Conservation (phyloP, 2,797 vertebrate genomes). For the Tadarida brasiliensis region DNA sequence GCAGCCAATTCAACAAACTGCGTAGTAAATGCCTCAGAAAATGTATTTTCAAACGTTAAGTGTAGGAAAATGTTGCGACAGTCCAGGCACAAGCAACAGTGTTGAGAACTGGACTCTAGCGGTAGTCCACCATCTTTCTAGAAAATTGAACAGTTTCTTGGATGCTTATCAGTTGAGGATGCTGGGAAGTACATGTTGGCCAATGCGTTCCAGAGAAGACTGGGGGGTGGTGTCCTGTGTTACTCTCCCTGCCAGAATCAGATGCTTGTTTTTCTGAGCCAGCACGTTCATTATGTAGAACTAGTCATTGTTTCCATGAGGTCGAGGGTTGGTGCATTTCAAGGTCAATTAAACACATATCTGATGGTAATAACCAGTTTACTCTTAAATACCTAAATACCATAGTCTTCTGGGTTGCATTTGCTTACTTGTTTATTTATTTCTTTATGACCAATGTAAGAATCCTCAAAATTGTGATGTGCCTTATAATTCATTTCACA, state of each 20-base stretch:
- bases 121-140: neutral
- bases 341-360: slow-evolving; percentile 21
- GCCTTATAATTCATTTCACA: neutral
- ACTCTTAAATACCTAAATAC: neutral
- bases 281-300: slow-evolving; percentile 40
- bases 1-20: neutral
- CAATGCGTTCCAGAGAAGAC: neutral
- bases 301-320: slow-evolving; percentile 9
- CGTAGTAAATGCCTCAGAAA: neutral
- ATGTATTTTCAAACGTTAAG: neutral
- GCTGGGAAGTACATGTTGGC: neutral
- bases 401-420: neutral
- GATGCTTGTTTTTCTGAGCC: slow-evolving; percentile 37
- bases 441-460: neutral
- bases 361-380: neutral
- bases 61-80: neutral
- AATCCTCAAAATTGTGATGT: neutral
- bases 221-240: neutral
- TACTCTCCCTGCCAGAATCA: neutral
- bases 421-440: too few relatives aligned
- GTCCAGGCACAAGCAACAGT: neutral
- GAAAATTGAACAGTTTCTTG: neutral
- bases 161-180: neutral
- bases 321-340: neutral
- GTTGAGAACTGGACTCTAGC: neutral